These are phyloP conservation scores for Cossypha caffra DNA, from an alignment of 2,797 vertebrate genomes.

Conservation along the genomic window DNA sequence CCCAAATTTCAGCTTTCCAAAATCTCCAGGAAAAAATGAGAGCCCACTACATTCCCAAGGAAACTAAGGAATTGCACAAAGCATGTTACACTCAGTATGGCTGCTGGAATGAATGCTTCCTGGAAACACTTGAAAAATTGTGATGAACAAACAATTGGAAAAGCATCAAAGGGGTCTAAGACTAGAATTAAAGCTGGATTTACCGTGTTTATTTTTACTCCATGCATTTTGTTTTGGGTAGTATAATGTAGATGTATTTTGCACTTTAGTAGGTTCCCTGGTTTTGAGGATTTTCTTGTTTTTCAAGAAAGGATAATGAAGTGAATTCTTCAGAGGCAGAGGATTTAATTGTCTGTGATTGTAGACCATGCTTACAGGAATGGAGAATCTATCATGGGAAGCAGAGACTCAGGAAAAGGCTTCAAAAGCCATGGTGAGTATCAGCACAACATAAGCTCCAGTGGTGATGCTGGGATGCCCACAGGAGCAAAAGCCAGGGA, in stretches of 20 bases:
- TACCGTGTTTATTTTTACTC: not conserved
- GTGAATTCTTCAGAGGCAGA: not conserved
- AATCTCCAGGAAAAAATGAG: not conserved
- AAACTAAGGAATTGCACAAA: not conserved
- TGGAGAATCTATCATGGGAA: not conserved
- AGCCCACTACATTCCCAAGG: not conserved
- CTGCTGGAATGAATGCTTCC: not conserved
- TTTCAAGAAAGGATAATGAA: not conserved
- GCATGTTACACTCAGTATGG: not conserved
- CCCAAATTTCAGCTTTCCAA: not conserved
- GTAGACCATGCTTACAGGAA: fast-evolving
- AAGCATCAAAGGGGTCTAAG: not conserved
- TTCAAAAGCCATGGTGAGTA: not conserved
- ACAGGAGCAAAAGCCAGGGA: not conserved
- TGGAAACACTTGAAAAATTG: not conserved
- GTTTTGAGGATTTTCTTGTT: not conserved
- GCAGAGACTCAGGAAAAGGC: not conserved
- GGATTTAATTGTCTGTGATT: not conserved
- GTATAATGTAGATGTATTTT: not conserved
- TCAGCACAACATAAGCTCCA: not conserved
- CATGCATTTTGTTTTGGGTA: not conserved
- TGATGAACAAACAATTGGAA: not conserved
- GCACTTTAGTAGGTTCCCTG: not conserved
- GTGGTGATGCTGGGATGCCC: not conserved
- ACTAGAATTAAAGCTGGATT: not conserved